Evolutionary conservation across 2,113 vertebrate species (phyloP), one percentile per base, ranked within the genome.

Genomic region (Bagarius yarrelli): DNA sequence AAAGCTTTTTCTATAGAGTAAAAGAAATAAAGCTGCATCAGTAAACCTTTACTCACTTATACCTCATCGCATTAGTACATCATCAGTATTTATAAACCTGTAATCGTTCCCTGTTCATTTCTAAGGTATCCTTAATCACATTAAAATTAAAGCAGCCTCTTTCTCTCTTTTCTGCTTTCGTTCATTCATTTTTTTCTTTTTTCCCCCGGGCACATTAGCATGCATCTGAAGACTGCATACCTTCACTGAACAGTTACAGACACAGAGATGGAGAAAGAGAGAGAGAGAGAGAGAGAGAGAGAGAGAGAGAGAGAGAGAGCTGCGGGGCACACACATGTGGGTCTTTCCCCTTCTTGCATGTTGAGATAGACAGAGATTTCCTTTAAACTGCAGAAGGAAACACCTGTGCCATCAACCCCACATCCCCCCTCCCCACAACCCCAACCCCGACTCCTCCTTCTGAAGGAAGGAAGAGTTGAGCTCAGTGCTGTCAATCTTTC

Each of bases 151-250:
- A 78, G 66, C 34, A 27, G 1, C 18, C 34, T 14, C 57, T 60
- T 9, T 11, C n/a, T 70, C 66, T 71, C 52, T 25, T 70, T 69
- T 27, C 57, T 71, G 80, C 64, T 6, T 74, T 78, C 23, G 30
- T 82, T 74, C 52, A 79, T 63, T 70, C 25, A 14, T 13, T 64
- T 67, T 74, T 79, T 76, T 77, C 32, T 34, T 11, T 34, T 75
- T n/a, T 34, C 60, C 27, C 83, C 52, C 55, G 60, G 76, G 63
- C 74, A 5, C 92, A 94, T 95, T 94, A 94, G 93, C 93, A 93
- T 92, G 91, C 88, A 91, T 94, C 89, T 94, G 93, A 94, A 95
- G 84, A 89, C 87, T 47, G 88, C 83, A 81, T 81, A 86, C 85
- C 89, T 88, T 84, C 80, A 83, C 90, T 78, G 85, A 87, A 86